Conservation (phyloP, 2,797 vertebrate genomes). For the Silurus lanzhouensis region DNA sequence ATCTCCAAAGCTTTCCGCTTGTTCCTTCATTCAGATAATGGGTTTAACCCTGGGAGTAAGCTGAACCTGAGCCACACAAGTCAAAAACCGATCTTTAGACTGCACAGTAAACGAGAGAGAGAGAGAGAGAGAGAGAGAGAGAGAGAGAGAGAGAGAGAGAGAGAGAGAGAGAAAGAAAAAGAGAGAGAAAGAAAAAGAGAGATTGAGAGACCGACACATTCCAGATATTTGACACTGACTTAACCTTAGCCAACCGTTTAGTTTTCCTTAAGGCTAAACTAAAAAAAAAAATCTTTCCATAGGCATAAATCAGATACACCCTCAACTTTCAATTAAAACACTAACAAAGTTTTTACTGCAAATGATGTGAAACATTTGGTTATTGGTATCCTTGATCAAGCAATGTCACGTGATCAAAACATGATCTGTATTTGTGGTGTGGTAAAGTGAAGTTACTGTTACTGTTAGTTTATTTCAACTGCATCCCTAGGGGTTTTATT, state of each 20-base stretch:
- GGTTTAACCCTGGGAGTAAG: conserved; percentile 96
- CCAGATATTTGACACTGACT: conserved; percentile 79
- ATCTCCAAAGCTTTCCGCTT: conserved; percentile 81
- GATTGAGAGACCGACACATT: conserved; percentile 79
- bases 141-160: conserved; percentile 77
- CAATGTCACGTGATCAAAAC: neutral
- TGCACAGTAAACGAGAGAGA: conserved; percentile 87
- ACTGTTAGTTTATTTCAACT: neutral
- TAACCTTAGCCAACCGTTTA: neutral
- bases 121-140: conserved; percentile 77
- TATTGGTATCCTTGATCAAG: neutral
- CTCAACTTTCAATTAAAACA: neutral
- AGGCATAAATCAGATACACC: neutral
- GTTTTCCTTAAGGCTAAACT: neutral
- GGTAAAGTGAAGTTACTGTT: neutral
- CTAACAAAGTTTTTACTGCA: neutral
- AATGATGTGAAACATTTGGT: neutral
- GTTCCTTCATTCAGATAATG: conserved; percentile 97
- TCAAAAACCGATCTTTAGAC: conserved; percentile 90
- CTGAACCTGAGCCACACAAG: conserved; percentile 85
- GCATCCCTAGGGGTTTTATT: neutral
- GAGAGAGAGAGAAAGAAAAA: conserved; percentile 68
- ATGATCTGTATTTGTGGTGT: neutral
- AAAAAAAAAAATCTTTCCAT: neutral
- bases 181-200: too few species aligned